These are phyloP conservation scores for Papilio demoleus DNA, from an alignment of 2,888 invertebrate species.

Conservation along the genomic window DNA sequence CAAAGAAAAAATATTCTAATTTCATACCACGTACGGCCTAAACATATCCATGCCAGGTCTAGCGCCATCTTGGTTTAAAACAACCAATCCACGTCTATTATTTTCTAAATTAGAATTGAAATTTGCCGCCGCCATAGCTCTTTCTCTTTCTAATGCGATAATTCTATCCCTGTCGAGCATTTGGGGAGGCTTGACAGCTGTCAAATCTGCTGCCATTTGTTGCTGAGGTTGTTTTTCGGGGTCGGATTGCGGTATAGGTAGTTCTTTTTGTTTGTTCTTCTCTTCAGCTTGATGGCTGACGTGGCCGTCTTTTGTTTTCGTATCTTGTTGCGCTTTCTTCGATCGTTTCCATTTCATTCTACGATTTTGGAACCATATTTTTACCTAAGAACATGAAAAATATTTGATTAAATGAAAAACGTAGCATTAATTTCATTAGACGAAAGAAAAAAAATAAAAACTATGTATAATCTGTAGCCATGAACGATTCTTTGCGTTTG, in stretches of 20 bases:
- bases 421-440: no score
- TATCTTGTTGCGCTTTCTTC: slow-evolving; percentile 96
- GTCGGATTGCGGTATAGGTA: slow-evolving; percentile 53
- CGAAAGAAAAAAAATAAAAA: background rate
- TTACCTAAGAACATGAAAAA: slow-evolving; percentile 89
- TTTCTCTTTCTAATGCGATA: slow-evolving; percentile 75
- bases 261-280: slow-evolving; percentile 66
- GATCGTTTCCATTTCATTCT: slow-evolving; percentile 99
- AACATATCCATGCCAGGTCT: slow-evolving; percentile 76
- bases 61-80: slow-evolving; percentile 76
- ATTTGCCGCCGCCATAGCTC: slow-evolving; percentile 79
- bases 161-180: slow-evolving; percentile 79
- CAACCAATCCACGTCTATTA: slow-evolving; percentile 74
- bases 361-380: slow-evolving; percentile 99
- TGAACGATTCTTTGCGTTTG: background rate
- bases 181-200: slow-evolving; percentile 76
- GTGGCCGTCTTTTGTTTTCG: slow-evolving; percentile 83
- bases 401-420: background rate
- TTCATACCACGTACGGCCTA: slow-evolving; percentile 82
- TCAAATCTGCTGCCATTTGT: slow-evolving; percentile 72
- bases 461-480: background rate
- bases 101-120: slow-evolving; percentile 81
- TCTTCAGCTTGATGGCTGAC: slow-evolving; percentile 63
- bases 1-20: slow-evolving; percentile 65
- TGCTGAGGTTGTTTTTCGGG: slow-evolving; percentile 61